These are phyloP conservation scores for Actinemys pallida DNA, from an alignment of 2,113 vertebrate genomes.

Conservation along the genomic window DNA sequence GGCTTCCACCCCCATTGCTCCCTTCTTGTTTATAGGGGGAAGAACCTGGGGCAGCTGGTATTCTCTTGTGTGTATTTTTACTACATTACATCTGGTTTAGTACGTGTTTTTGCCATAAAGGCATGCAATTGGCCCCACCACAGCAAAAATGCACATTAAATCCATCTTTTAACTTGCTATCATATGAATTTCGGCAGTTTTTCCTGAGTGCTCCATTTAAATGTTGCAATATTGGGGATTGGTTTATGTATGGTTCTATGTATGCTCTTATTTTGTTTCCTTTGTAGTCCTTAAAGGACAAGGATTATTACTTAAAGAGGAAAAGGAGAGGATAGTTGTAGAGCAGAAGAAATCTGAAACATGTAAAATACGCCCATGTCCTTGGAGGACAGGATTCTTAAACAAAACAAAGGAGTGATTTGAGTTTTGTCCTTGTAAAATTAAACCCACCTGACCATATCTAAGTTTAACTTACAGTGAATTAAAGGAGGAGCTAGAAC, in stretches of 20 bases:
- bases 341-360: background rate
- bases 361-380: background rate
- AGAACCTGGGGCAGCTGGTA: background rate
- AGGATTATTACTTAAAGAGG: background rate
- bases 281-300: background rate
- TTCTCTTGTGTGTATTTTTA: background rate
- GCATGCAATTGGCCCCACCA: background rate
- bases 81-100: background rate
- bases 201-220: background rate
- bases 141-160: background rate
- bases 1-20: background rate
- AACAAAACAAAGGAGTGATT: background rate
- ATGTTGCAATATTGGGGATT: background rate
- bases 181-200: background rate
- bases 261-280: background rate
- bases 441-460: conserved; percentile 20
- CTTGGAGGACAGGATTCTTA: background rate
- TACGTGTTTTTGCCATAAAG: background rate
- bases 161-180: background rate
- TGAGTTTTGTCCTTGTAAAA: conserved; percentile 37
- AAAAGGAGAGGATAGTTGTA: background rate
- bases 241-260: background rate
- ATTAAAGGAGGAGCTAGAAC: background rate
- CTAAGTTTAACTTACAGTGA: conserved; percentile 5
- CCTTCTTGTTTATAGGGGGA: background rate